These are phyloP conservation scores for Thumatha senex DNA, from an alignment of 2,888 invertebrate species.

Conservation along the genomic window DNA sequence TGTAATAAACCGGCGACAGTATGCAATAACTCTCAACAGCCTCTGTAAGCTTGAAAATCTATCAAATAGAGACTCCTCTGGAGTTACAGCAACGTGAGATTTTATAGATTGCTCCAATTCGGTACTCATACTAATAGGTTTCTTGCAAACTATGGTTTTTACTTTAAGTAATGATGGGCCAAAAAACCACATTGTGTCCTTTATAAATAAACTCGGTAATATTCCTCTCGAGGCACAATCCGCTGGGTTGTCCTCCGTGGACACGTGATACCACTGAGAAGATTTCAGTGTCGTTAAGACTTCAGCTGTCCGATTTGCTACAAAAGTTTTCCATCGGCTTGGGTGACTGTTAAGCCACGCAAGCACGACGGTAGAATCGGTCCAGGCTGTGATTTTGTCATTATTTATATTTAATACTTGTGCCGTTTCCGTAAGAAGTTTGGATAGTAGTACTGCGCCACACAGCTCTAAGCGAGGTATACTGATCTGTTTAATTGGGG, in stretches of 20 bases:
- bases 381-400: constrained; percentile 8
- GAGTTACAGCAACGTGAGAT: background rate
- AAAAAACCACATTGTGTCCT: constrained; percentile 5
- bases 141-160: background rate
- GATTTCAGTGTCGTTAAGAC: constrained; percentile 1
- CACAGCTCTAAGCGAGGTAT: background rate
- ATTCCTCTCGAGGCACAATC: constrained; percentile 21
- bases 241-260: constrained; percentile 13
- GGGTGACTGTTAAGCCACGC: constrained; percentile 11
- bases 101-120: constrained; percentile 4
- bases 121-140: background rate
- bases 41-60: constrained; percentile 2
- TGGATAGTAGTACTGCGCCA: background rate
- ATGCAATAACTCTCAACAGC: constrained; percentile 3
- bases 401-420: constrained; percentile 3
- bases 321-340: constrained; percentile 15
- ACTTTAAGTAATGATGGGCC: constrained; percentile 10
- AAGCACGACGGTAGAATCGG: constrained; percentile 11
- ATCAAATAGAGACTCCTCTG: background rate
- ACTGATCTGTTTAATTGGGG: constrained; percentile 9
- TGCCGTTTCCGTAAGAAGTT: constrained; percentile 5
- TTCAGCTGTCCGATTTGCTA: constrained; percentile 10
- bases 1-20: background rate
- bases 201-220: background rate
- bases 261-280: constrained; percentile 14